These are phyloP conservation scores for Pediacus dermestoides DNA, from an alignment of 2,888 invertebrate species.

Conservation along the genomic window DNA sequence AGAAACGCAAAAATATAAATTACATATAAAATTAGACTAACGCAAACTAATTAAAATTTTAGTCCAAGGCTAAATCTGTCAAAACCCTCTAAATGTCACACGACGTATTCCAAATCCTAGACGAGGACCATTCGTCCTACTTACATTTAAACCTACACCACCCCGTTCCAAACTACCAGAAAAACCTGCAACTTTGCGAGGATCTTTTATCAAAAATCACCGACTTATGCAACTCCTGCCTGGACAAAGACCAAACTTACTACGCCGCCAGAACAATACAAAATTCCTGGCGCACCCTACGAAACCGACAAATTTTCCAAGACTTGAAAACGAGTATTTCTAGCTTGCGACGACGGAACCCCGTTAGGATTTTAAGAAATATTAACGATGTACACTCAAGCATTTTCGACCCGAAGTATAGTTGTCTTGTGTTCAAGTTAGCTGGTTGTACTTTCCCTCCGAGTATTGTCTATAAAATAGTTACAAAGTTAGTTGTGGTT, in stretches of 20 bases:
- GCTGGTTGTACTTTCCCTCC: conserved; percentile 37
- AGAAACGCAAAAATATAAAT: conserved; percentile 8
- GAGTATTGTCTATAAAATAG: conserved; percentile 35
- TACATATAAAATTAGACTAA: too few species aligned
- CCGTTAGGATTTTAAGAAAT: conserved; percentile 23
- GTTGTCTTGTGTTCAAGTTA: conserved; percentile 31
- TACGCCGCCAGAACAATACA: conserved; percentile 28
- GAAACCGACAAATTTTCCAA: conserved; percentile 22
- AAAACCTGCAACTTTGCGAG: conserved; percentile 8
- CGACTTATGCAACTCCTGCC: conserved; percentile 16
- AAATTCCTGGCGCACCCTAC: conserved; percentile 20
- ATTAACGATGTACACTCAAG: conserved; percentile 21
- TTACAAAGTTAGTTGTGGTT: conserved; percentile 15
- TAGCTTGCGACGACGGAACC: conserved; percentile 23
- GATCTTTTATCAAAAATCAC: conserved; percentile 18
- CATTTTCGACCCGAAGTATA: conserved; percentile 31
- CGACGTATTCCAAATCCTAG: conserved; percentile 26
- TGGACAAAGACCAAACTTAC: conserved; percentile 4
- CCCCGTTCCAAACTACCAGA: conserved; percentile 1
- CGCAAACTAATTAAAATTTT: too few species aligned
- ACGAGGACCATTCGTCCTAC: conserved; percentile 27
- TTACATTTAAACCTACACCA: conserved; percentile 12
- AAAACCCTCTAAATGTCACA: conserved; percentile 17
- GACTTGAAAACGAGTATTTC: conserved; percentile 19
- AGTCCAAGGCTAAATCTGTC: conserved; percentile 15